phyloP scores from a whole-genome alignment of 2,797 vertebrate species.

The Botia almorhae region DNA sequence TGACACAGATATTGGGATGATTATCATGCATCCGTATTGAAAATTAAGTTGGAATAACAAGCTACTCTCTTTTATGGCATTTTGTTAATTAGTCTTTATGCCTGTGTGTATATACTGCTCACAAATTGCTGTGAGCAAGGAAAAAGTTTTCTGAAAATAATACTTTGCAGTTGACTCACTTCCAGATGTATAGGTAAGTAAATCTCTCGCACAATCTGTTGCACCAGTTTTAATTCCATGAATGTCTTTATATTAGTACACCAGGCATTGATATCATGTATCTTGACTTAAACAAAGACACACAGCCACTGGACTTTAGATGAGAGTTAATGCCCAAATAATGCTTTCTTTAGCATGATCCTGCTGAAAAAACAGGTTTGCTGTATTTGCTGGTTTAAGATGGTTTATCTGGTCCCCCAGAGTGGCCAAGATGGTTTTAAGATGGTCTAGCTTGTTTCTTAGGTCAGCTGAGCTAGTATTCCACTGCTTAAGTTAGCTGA shows the following conservation, averaged over 20 bases:
- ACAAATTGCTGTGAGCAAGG: constrained; percentile 8
- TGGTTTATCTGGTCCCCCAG: too few species aligned
- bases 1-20: constrained; percentile 28
- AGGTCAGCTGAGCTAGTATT: too few species aligned
- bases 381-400: too few species aligned
- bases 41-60: constrained; percentile 26
- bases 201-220: constrained; percentile 1
- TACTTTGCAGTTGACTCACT: neutral
- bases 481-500: too few species aligned
- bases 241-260: constrained; percentile 10
- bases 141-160: constrained; percentile 6
- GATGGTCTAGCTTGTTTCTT: too few species aligned
- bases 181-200: constrained; percentile 22
- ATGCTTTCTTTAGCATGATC: neutral
- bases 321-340: neutral
- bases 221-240: neutral
- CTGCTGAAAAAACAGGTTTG: neutral
- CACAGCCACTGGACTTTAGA: neutral
- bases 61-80: neutral
- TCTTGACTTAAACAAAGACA: constrained; percentile 9
- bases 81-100: constrained; percentile 35
- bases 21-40: constrained; percentile 17
- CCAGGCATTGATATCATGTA: constrained; percentile 1
- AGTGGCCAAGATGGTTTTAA: too few species aligned
- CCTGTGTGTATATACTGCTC: constrained; percentile 2